phyloP scores from a whole-genome alignment of 2,797 vertebrate genomes.

The Xenentodon cancila region DNA sequence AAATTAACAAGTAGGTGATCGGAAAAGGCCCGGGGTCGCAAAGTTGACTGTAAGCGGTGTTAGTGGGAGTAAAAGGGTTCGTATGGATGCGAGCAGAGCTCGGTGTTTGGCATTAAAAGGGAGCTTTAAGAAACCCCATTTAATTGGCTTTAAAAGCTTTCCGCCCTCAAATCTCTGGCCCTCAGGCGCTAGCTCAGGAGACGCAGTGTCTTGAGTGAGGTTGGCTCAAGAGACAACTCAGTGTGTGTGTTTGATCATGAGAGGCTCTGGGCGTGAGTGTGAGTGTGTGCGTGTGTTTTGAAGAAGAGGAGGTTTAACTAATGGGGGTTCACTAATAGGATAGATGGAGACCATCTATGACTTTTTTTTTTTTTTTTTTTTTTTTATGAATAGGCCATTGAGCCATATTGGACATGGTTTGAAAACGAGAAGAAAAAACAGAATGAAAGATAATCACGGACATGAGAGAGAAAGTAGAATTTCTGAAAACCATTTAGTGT shows the following conservation, averaged over 20 bases:
- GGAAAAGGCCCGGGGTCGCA: conserved; percentile 48
- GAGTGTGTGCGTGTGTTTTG: conserved; percentile 41
- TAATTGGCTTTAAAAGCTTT: conserved; percentile 89
- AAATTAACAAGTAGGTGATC: conserved; percentile 55
- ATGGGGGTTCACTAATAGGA: conserved; percentile 54
- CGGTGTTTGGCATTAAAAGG: conserved; percentile 80
- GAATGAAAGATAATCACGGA: conserved; percentile 25
- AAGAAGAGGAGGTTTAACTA: conserved; percentile 46
- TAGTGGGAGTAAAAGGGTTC: conserved; percentile 72
- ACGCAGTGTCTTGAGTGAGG: conserved; percentile 79
- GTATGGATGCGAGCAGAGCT: conserved; percentile 64
- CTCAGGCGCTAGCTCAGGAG: conserved; percentile 76
- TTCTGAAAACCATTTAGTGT: conserved; percentile 31
- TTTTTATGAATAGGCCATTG: conserved; percentile 24
- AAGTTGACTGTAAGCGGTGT: conserved; percentile 59
- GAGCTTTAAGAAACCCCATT: conserved; percentile 86
- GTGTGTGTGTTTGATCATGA: conserved; percentile 76
- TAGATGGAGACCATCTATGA: conserved; percentile 33
- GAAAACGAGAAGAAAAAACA: conserved; percentile 38
- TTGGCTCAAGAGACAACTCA: conserved; percentile 73
- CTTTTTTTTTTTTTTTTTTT: conserved; percentile 15
- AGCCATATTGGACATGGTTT: conserved; percentile 30
- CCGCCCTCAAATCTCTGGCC: conserved; percentile 85
- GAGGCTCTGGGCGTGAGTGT: conserved; percentile 62
- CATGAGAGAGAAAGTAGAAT: conserved; percentile 33